Percentiles rank a stretch among this genome's conserved stretches.
These are phyloP conservation scores for Julus scandinavius DNA, from an alignment of 2,888 invertebrate species.

Conservation along the genomic window DNA sequence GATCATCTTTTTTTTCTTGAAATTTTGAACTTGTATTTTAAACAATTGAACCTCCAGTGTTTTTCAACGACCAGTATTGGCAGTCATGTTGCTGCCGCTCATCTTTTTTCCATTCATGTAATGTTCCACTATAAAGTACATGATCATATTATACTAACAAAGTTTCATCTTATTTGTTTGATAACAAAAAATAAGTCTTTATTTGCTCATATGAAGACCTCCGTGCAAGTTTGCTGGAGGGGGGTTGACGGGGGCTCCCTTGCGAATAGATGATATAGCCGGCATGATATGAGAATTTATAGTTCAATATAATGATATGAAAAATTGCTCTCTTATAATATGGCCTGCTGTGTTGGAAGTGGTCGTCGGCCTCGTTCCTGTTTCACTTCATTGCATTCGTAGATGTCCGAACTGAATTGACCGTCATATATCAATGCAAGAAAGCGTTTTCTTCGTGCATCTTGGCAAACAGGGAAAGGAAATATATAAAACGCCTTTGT, in stretches of 20 bases:
- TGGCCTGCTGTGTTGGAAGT: constrained; percentile 3
- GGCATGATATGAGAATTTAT: constrained; percentile 1
- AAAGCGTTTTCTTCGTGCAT: background rate
- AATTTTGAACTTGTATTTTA: no score
- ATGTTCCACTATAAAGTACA: background rate
- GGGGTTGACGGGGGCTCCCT: background rate
- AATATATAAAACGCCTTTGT: background rate
- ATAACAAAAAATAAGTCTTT: background rate
- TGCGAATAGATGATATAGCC: background rate
- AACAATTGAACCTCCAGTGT: no score
- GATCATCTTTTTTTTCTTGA: no score
- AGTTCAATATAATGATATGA: constrained; percentile 16
- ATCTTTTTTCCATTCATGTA: background rate
- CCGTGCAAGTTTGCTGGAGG: background rate
- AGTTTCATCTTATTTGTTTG: background rate
- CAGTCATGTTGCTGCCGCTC: background rate
- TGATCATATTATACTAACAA: constrained; percentile 22
- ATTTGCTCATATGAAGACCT: background rate
- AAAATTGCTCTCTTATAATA: constrained; percentile 34
- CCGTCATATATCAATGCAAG: constrained; percentile 34
- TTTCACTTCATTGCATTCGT: constrained; percentile 35
- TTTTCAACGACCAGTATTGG: background rate
- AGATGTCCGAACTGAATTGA: constrained; percentile 34
- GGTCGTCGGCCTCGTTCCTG: constrained; percentile 22
- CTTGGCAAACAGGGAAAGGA: background rate